Evolutionary conservation across 2,113 vertebrate genomes (phyloP), one percentile per base, ranked within the genome.

Genomic region (Carlito syrichta): DNA sequence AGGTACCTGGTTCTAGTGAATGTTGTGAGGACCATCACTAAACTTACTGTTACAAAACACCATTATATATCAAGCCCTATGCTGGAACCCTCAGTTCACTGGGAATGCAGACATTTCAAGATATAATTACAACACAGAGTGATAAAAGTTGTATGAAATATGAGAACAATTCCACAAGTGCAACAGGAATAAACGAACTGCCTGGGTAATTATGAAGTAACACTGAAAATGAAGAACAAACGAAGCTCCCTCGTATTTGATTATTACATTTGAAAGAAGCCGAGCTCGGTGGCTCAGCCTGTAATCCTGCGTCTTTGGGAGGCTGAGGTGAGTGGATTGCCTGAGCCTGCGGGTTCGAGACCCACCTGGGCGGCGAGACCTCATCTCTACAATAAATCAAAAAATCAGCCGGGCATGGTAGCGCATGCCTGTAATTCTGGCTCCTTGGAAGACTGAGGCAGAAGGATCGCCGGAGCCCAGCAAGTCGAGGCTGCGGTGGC

Each of bases 261-360:
- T 85, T 76, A 88, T 85, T 95, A 81, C 69, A 88, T 81, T 30
- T 63, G 30, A 91, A n/a, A n/a, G n/a, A n/a, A n/a, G n/a, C n/a
- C n/a, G n/a, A n/a, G n/a, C n/a, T n/a, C n/a, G n/a, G n/a, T n/a
- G n/a, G n/a, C n/a, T n/a, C n/a, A n/a, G n/a, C n/a, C n/a, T n/a
- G n/a, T n/a, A n/a, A n/a, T n/a, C n/a, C n/a, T n/a, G n/a, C n/a
- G n/a, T n/a, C n/a, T n/a, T n/a, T n/a, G n/a, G n/a, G n/a, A n/a
- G n/a, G n/a, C n/a, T n/a, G n/a, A n/a, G n/a, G n/a, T n/a, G n/a
- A n/a, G n/a, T n/a, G n/a, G n/a, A n/a, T n/a, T n/a, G n/a, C n/a
- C n/a, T n/a, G n/a, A n/a, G n/a, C n/a, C n/a, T n/a, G n/a, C n/a
- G n/a, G n/a, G n/a, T n/a, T n/a, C n/a, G n/a, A n/a, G n/a, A n/a